These are phyloP conservation scores for Pterocles burchelli DNA, from an alignment of 2,113 vertebrate species.

Conservation along the genomic window DNA sequence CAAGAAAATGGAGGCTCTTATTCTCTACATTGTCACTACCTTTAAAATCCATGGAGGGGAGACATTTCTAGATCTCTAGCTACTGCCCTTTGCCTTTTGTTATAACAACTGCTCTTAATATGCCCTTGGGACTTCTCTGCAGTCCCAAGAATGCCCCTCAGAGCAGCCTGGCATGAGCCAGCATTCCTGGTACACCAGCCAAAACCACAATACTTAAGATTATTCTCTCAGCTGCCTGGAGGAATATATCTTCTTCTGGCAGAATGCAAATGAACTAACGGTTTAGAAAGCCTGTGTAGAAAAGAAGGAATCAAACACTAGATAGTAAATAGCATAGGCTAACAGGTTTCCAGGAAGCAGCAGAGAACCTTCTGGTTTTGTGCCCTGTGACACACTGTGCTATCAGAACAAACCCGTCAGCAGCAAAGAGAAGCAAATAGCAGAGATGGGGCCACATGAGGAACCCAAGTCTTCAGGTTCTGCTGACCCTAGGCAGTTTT, in stretches of 20 bases:
- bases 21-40: background rate
- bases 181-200: background rate
- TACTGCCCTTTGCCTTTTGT: background rate
- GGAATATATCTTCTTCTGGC: background rate
- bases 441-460: background rate
- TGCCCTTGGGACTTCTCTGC: background rate
- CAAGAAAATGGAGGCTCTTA: background rate
- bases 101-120: background rate
- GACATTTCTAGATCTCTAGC: background rate
- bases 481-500: background rate
- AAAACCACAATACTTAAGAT: conserved; percentile 3
- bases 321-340: background rate
- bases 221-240: background rate
- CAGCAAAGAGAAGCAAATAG: background rate
- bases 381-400: rapidly evolving
- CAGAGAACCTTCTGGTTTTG: background rate
- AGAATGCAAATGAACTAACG: background rate
- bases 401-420: background rate
- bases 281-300: background rate
- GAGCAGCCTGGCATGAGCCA: background rate
- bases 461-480: background rate
- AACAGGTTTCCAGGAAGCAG: background rate
- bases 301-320: background rate
- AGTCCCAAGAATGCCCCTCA: background rate
- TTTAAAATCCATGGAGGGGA: background rate